Evolutionary conservation across 30 jellyfish, hydroid and myxozoan genomes (phyloP), one percentile per base, ranked within the genome.

Genomic region (Nemopilema nomurai): DNA sequence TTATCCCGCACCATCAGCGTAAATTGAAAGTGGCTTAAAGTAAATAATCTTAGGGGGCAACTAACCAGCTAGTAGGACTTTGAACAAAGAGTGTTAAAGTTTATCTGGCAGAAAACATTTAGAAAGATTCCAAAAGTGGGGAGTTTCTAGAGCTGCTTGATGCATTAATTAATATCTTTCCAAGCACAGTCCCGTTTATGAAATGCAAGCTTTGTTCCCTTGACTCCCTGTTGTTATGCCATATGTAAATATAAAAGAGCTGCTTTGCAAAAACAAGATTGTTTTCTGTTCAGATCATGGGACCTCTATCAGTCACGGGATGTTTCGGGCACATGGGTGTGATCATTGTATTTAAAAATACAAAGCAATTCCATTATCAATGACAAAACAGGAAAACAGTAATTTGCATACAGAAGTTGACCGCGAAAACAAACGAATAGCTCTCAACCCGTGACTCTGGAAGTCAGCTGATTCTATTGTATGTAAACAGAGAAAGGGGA

Each of bases 401-500:
- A 13, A 77, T 77, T 77, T 53, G 87, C 87, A 77, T 77, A 77
- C 87, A 77, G 76, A 27, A 71, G 65, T 23, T 20, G 41, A 26
- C 65, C 81, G 8, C 27, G 8, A 28, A 57, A 76, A 64, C 21
- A 62, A 21, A 16, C 18, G 74, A 0, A 18, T n/a, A 57, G 26
- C 28, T 0, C 20, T 1, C 9, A 25, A 51, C 84, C 28, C 85
- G 85, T 76, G 78, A 77, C 87, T 74, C 67, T 74, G 0, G 67
- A 41, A 52, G 77, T 77, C 87, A 77, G 78, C 77, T 77, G 87
- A 77, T 31, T 41, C 13, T 41, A 41, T 41, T 41, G 57, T 41
- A 6, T 41, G 9, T 6, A 24, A 28, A 74, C 32, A 53, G 29
- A 52, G 77, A 4, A 20, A 64, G 31, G 19, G 78, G 1, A 62